Percentiles rank a stretch among this genome's conserved stretches.
These are phyloP conservation scores for Dicyrtoma fusca DNA, from an alignment of 2,888 invertebrate species.

Conservation along the genomic window DNA sequence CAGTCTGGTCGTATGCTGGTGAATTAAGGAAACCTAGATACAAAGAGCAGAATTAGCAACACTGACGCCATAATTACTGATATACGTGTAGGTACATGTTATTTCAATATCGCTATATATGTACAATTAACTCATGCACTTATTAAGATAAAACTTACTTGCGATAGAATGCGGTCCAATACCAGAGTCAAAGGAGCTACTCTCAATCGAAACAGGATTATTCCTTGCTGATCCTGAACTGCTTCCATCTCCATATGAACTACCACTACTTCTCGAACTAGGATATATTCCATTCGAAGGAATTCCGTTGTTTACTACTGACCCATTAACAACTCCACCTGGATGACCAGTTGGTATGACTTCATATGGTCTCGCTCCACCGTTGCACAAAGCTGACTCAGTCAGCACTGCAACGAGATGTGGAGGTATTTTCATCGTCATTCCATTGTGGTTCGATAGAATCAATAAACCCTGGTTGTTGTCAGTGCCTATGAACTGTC, in stretches of 20 bases:
- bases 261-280: conserved; percentile 56
- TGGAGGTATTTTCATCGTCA: conserved; percentile 57
- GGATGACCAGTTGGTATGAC: conserved; percentile 51
- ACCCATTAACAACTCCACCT: conserved; percentile 39
- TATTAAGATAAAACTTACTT: conserved; percentile 53
- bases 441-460: conserved; percentile 55
- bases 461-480: conserved; percentile 54
- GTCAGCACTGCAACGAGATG: conserved; percentile 56
- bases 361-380: conserved; percentile 53
- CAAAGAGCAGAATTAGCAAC: not conserved
- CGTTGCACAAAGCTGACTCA: conserved; percentile 55
- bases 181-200: conserved; percentile 56
- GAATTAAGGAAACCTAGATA: conserved; percentile 55
- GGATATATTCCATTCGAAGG: conserved; percentile 53
- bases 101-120: too few species aligned
- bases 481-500: conserved; percentile 43
- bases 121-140: too few species aligned
- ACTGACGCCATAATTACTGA: not conserved
- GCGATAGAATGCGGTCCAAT: conserved; percentile 56
- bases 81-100: not conserved
- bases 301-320: conserved; percentile 39
- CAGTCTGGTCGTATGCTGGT: conserved; percentile 55
- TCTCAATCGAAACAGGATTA: conserved; percentile 55
- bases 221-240: conserved; percentile 51
- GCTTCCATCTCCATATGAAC: conserved; percentile 56